Conservation (phyloP, 2,888 invertebrate genomes). For the Ophioninae sp. region DNA sequence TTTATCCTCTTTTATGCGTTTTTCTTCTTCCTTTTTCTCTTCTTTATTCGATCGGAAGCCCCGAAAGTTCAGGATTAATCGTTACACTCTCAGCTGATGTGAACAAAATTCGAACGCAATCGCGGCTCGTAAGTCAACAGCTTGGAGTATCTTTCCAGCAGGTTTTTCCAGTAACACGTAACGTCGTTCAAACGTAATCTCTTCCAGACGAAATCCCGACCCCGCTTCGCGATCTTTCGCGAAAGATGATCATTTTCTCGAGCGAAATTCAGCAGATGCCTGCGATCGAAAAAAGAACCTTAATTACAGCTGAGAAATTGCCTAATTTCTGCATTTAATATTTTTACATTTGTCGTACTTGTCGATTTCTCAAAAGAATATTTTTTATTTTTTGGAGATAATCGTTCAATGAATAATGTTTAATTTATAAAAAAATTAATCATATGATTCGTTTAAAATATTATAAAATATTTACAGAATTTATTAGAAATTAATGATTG, state of each 20-base stretch:
- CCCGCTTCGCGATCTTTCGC: conserved; percentile 90
- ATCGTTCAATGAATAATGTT: too few relatives aligned
- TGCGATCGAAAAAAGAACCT: conserved; percentile 70
- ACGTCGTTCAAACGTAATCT: conserved; percentile 92
- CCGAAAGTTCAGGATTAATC: background rate
- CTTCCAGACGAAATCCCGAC: conserved; percentile 91
- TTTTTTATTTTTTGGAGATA: too few relatives aligned
- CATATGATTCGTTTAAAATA: too few relatives aligned
- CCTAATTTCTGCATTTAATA: too few relatives aligned
- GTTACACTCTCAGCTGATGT: conserved; percentile 76
- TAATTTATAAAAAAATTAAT: too few relatives aligned
- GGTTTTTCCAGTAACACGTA: conserved; percentile 92
- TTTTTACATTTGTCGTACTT: too few relatives aligned
- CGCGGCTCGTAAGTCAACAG: conserved; percentile 87
- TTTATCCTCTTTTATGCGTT: conserved; percentile 59
- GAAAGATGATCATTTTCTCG: conserved; percentile 88
- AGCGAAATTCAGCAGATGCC: conserved; percentile 88
- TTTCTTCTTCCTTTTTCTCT: too few relatives aligned
- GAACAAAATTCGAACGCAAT: conserved; percentile 84
- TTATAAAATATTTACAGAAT: too few relatives aligned
- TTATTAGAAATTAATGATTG: too few relatives aligned
- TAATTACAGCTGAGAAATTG: background rate
- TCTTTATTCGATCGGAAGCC: conserved; percentile 44
- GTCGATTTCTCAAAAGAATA: too few relatives aligned
- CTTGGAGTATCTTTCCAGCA: conserved; percentile 89